Percentiles rank a stretch among this genome's conserved stretches.
These are phyloP conservation scores for Peromyscus maniculatus DNA, from an alignment of 2,113 vertebrate genomes.

Conservation along the genomic window DNA sequence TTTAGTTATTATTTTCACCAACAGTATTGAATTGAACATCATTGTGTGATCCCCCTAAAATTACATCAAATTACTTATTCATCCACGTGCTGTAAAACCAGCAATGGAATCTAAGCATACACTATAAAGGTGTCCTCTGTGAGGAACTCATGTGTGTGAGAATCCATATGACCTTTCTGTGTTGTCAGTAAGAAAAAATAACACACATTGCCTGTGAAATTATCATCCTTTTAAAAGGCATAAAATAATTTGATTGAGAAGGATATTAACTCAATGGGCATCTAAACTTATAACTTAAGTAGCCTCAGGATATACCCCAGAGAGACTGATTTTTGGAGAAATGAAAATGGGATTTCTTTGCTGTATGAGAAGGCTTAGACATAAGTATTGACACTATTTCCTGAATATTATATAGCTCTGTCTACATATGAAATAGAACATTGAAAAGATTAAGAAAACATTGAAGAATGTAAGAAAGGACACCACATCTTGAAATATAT, in stretches of 20 bases:
- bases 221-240: conserved; percentile 68
- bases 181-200: conserved; percentile 28
- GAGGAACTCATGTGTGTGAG: background rate
- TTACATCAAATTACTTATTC: background rate
- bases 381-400: background rate
- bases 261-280: conserved; percentile 63
- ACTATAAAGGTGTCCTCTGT: conserved; percentile 25
- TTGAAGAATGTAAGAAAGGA: background rate
- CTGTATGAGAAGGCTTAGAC: background rate
- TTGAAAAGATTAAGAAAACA: conserved; percentile 36
- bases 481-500: background rate
- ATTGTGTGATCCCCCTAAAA: background rate
- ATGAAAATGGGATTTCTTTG: conserved; percentile 57
- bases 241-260: conserved; percentile 55
- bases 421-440: conserved; percentile 44
- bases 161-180: conserved; percentile 49
- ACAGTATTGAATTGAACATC: background rate
- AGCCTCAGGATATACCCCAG: conserved; percentile 43
- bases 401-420: background rate
- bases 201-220: conserved; percentile 48
- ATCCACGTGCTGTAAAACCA: background rate
- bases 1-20: background rate
- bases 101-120: background rate
- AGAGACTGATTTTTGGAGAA: conserved; percentile 57
- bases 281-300: conserved; percentile 76